phyloP scores from a whole-genome alignment of 2,113 vertebrate genomes.

The Cebus imitator region DNA sequence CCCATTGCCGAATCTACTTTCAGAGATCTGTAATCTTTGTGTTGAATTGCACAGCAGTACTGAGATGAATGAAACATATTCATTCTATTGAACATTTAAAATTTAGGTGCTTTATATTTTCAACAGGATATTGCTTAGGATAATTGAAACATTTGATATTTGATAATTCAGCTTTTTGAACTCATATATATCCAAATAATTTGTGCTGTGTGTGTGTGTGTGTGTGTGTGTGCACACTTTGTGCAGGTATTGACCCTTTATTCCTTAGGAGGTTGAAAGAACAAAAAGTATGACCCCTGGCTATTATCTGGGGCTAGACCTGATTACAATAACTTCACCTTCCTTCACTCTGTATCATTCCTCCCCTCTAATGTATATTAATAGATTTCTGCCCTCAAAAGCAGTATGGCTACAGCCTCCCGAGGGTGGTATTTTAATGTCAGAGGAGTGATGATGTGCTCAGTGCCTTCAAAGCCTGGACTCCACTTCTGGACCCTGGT shows the following conservation, averaged over 20 bases:
- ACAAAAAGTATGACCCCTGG: not conserved
- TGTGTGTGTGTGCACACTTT: not conserved
- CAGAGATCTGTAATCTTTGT: not conserved
- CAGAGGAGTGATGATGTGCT: not conserved
- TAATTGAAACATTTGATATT: not conserved
- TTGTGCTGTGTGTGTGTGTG: not conserved
- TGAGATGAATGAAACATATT: not conserved
- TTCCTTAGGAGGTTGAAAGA: not conserved
- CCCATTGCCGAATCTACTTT: not conserved
- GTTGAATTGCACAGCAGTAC: not conserved
- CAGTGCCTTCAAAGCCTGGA: not conserved
- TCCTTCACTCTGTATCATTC: not conserved
- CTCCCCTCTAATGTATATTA: not conserved
- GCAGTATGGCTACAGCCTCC: not conserved
- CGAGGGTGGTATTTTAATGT: not conserved
- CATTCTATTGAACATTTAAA: not conserved
- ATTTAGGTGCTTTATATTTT: not conserved
- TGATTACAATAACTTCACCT: not conserved
- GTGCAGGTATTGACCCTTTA: not conserved
- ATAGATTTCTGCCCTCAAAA: not conserved
- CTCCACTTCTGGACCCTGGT: not conserved
- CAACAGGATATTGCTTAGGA: not conserved
- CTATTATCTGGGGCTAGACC: not conserved
- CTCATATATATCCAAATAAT: not conserved
- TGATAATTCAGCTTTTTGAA: not conserved